Base-by-base conservation (phyloP, 2,888 invertebrate genomes). In the Acronicta leporina region DNA sequence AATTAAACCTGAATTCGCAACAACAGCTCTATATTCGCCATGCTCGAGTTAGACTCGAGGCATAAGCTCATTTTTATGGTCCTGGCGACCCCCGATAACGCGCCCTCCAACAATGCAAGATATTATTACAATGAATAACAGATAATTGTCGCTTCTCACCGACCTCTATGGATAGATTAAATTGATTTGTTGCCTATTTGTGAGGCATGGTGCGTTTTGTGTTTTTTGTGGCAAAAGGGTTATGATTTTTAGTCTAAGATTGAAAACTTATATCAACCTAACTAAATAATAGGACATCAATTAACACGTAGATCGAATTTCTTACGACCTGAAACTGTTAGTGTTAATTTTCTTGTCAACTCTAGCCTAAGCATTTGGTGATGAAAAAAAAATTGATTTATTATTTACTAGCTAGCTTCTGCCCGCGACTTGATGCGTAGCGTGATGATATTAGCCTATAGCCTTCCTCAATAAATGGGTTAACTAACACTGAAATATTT, bases 11-110 rank as follows among this genome's bases (percentile, higher is more conserved):
- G 46, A 68, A 65, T 77, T 72, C 73, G 73, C 73, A 67, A 61
- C 64, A 82, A 60, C 84, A 76, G 55, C 87, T 87, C 88, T 78
- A 79, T 84, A 84, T 30, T 59, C 33, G 51, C 69, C 70, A 75
- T 68, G 79, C 84, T 84, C 84, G 86, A 85, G 90, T 90, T 90
- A 91, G 92, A 92, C 87, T 84, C 85, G 85, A 86, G 90, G 83
- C 93, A 92, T 94, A 94, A 94, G 93, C 94, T 93, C 86, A 87
- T 93, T 94, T 94, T 94, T 94, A 94, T 94, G 88, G 93, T 90
- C 83, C 94, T 94, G 94, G 78, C 87, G 83, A 78, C 78, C 75
- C 76, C 85, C 80, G 94, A 94, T 94, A 94, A 86, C 89, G 88
- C 83, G 72, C 81, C 83, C 86, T 84, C 84, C 77, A 86, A 91